Conservation (phyloP, 2,888 invertebrate genomes). For the Drosophila macrothrix region DNA sequence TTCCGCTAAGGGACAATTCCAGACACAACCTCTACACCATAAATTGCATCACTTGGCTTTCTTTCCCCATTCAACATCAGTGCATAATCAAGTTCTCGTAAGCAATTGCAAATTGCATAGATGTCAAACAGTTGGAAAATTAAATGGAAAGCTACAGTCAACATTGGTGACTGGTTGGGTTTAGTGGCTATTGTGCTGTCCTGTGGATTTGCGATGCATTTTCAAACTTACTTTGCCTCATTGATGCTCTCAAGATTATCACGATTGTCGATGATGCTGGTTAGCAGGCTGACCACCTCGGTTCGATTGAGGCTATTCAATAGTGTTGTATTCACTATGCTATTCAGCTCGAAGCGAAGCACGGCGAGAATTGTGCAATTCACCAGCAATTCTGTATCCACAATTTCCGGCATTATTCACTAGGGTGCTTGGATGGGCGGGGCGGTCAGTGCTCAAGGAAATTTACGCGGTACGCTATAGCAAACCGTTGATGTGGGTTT, state of each 20-base stretch:
- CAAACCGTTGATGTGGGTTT: background rate
- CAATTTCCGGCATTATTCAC: conserved; percentile 82
- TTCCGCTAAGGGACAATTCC: background rate
- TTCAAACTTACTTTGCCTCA: conserved; percentile 83
- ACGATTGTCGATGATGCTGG: conserved; percentile 82
- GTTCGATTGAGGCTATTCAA: conserved; percentile 81
- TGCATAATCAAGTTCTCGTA: background rate
- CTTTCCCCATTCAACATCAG: background rate
- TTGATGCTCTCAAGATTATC: conserved; percentile 80
- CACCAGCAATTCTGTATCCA: conserved; percentile 83
- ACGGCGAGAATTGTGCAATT: conserved; percentile 84
- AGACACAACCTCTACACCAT: background rate
- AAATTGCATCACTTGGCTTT: conserved; percentile 24
- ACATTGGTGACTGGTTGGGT: background rate
- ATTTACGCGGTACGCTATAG: background rate
- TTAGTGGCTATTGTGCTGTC: background rate
- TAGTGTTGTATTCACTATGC: conserved; percentile 79
- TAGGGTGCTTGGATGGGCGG: background rate
- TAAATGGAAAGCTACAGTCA: background rate
- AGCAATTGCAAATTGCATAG: conserved; percentile 17
- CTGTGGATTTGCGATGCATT: background rate
- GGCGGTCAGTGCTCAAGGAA: background rate
- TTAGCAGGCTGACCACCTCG: conserved; percentile 82
- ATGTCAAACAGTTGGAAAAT: conserved; percentile 1
- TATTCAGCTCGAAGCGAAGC: conserved; percentile 80